Evolutionary conservation across 2,797 vertebrate species (phyloP).

Genomic region (Distichodus sexfasciatus): DNA sequence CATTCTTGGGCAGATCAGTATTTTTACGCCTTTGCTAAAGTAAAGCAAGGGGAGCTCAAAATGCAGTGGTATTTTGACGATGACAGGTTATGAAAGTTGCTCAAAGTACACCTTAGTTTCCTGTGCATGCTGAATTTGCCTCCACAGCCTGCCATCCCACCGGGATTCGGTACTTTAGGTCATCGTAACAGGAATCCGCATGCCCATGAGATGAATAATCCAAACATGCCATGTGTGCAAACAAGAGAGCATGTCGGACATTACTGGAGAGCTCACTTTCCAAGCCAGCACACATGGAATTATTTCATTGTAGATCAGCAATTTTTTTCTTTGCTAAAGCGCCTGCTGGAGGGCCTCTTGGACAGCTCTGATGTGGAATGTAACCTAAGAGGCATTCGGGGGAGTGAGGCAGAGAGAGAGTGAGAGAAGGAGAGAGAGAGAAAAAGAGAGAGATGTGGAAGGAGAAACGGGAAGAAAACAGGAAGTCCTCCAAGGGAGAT

Average conservation of each 20-base stretch:
- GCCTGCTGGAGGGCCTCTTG: conserved; percentile 36
- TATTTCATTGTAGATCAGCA: conserved; percentile 39
- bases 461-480: conserved; percentile 31
- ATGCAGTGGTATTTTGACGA: no score
- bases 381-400: conserved; percentile 41
- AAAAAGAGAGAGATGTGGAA: background rate
- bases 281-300: conserved; percentile 39
- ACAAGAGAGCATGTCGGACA: conserved; percentile 32
- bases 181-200: background rate
- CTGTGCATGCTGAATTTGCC: no score
- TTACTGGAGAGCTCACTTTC: conserved; percentile 40
- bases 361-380: conserved; percentile 47
- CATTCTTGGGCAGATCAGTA: no score
- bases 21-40: no score
- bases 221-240: conserved; percentile 21
- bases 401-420: background rate
- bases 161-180: conserved; percentile 12
- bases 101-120: no score
- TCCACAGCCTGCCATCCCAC: background rate
- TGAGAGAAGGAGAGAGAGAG: background rate
- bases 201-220: conserved; percentile 6
- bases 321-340: conserved; percentile 38
- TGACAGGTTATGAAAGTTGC: no score
- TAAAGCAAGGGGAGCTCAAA: no score
- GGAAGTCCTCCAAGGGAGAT: conserved; percentile 43